These are phyloP conservation scores for Jaculus jaculus DNA, from an alignment of 2,113 vertebrate species.

Conservation along the genomic window DNA sequence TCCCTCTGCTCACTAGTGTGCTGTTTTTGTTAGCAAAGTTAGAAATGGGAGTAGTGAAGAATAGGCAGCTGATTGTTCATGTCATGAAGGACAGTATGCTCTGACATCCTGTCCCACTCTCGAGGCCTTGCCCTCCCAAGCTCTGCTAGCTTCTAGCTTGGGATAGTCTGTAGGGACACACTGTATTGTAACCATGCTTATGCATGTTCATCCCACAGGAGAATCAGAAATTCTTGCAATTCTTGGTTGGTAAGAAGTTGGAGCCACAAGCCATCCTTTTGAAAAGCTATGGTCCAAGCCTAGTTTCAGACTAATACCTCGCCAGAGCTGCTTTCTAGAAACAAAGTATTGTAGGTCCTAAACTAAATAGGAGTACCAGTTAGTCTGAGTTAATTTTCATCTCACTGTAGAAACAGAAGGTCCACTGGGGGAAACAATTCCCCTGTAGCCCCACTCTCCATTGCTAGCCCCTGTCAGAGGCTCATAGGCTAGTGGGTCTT, in stretches of 20 bases:
- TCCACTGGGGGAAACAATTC: background rate
- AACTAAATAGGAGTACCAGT: background rate
- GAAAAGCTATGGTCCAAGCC: background rate
- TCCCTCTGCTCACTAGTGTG: background rate
- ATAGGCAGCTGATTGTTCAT: background rate
- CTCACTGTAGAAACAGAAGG: background rate
- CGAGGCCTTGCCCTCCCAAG: background rate
- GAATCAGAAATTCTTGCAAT: background rate
- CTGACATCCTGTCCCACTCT: background rate
- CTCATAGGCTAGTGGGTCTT: background rate
- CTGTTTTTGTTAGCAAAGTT: background rate
- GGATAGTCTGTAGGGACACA: background rate
- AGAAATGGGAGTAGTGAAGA: background rate
- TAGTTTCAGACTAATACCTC: background rate
- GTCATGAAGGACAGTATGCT: background rate
- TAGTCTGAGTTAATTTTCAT: background rate
- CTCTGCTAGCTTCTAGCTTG: background rate
- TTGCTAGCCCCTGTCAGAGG: background rate
- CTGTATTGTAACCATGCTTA: background rate
- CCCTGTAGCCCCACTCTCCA: background rate
- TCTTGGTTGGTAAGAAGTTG: background rate
- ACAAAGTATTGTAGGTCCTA: background rate
- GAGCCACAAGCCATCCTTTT: background rate
- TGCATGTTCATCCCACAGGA: background rate
- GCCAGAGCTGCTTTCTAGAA: background rate